phyloP scores from a whole-genome alignment of 2,888 invertebrate genomes.

The Ypsolopha sequella region DNA sequence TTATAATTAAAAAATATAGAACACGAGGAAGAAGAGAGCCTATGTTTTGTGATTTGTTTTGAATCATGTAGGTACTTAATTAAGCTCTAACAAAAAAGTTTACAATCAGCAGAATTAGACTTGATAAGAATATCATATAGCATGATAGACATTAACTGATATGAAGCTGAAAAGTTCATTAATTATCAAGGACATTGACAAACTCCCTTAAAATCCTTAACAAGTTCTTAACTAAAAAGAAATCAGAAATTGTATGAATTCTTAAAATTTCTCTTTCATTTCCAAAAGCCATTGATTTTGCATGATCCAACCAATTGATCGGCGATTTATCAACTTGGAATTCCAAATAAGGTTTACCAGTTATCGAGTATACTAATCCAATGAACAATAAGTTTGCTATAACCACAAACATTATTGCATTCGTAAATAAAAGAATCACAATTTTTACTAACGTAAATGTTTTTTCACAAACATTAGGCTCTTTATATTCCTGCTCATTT shows the following conservation, averaged over 20 bases:
- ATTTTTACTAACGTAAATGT: neutral
- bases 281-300: neutral
- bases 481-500: neutral
- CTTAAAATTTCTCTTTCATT: neutral
- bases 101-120: neutral
- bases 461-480: neutral
- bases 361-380: neutral
- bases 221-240: neutral
- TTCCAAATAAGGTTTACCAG: constrained; percentile 1
- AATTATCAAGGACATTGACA: neutral
- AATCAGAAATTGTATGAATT: neutral
- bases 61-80: too few relatives aligned
- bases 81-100: neutral
- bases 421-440: neutral
- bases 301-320: constrained; percentile 1
- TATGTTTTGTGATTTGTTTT: too few relatives aligned
- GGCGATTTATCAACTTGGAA: neutral
- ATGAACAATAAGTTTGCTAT: neutral
- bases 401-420: neutral
- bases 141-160: neutral
- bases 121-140: neutral
- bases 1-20: too few relatives aligned
- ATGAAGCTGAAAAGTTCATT: neutral
- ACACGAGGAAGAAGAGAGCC: too few relatives aligned
- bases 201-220: constrained; percentile 1